Evolutionary conservation across 1,140 invertebrate species (phyloP).

Genomic region (Musca vetustissima): DNA sequence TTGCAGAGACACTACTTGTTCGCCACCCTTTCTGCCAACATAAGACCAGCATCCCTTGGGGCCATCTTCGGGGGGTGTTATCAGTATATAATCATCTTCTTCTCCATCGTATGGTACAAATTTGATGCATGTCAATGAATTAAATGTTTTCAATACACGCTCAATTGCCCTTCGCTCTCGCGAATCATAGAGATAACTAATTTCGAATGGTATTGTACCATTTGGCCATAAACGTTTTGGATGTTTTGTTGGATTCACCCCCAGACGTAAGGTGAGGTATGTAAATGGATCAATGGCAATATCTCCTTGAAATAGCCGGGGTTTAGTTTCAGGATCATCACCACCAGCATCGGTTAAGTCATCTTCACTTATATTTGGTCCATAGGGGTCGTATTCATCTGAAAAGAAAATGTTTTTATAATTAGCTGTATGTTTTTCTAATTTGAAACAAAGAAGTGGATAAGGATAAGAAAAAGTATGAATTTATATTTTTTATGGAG

Average conservation of each 20-base stretch:
- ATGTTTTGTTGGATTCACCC: conserved; percentile 62
- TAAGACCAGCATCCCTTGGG: conserved; percentile 81
- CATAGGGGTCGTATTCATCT: conserved; percentile 43
- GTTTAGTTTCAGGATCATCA: conserved; percentile 67
- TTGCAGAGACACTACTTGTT: conserved; percentile 52
- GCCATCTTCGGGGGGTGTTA: conserved; percentile 67
- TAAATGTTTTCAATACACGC: conserved; percentile 67
- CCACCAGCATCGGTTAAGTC: conserved; percentile 38
- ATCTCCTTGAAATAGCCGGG: conserved; percentile 70
- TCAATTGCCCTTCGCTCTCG: conserved; percentile 58
- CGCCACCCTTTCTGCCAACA: conserved; percentile 68
- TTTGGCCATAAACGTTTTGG: conserved; percentile 67
- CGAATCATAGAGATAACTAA: conserved; percentile 65
- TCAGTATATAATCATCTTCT: conserved; percentile 69
- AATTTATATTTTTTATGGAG: too few relatives aligned
- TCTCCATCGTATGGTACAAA: conserved; percentile 68
- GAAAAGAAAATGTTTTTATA: conserved; percentile 14
- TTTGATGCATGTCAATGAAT: conserved; percentile 71
- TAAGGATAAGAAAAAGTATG: too few relatives aligned
- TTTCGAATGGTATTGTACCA: conserved; percentile 71
- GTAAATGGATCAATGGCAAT: conserved; percentile 62
- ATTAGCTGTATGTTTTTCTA: not conserved
- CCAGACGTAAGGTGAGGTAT: conserved; percentile 63
- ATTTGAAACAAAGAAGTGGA: too few relatives aligned
- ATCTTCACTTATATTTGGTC: conserved; percentile 41